Evolutionary conservation across 2,888 invertebrate genomes (phyloP).

Genomic region (Emmelina monodactyla): DNA sequence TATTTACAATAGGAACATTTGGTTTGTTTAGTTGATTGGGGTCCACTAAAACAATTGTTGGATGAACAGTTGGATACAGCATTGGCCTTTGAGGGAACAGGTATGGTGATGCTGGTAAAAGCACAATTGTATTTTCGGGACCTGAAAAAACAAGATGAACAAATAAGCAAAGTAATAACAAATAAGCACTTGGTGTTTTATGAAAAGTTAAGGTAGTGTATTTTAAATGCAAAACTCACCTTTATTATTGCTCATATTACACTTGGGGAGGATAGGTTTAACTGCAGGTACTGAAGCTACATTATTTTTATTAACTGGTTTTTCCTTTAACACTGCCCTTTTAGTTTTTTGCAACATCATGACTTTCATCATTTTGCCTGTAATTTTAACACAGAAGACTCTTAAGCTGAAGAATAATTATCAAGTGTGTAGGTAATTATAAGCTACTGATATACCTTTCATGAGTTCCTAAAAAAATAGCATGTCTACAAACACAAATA

Average conservation of each 20-base stretch:
- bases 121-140: constrained; percentile 46
- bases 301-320: constrained; percentile 7
- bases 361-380: constrained; percentile 37
- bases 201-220: constrained; percentile 1
- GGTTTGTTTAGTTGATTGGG: constrained; percentile 41
- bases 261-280: constrained; percentile 37
- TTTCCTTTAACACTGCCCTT: constrained; percentile 22
- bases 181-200: background rate
- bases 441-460: too few relatives aligned
- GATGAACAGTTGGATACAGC: constrained; percentile 43
- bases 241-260: constrained; percentile 30
- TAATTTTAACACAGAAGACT: constrained; percentile 16
- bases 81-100: constrained; percentile 52
- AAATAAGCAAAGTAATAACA: background rate
- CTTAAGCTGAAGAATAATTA: too few relatives aligned
- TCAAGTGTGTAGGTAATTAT: too few relatives aligned
- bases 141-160: constrained; percentile 42
- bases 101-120: constrained; percentile 50
- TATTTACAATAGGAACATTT: constrained; percentile 33
- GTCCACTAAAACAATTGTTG: constrained; percentile 48
- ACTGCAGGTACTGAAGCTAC: constrained; percentile 16
- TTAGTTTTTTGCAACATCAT: constrained; percentile 34
- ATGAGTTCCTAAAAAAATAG: too few relatives aligned
- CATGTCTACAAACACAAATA: too few relatives aligned
- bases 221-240: constrained; percentile 23